Evolutionary conservation across 2,888 invertebrate species (phyloP), one percentile per base, ranked within the genome.

Genomic region (Xestobium rufovillosum): DNA sequence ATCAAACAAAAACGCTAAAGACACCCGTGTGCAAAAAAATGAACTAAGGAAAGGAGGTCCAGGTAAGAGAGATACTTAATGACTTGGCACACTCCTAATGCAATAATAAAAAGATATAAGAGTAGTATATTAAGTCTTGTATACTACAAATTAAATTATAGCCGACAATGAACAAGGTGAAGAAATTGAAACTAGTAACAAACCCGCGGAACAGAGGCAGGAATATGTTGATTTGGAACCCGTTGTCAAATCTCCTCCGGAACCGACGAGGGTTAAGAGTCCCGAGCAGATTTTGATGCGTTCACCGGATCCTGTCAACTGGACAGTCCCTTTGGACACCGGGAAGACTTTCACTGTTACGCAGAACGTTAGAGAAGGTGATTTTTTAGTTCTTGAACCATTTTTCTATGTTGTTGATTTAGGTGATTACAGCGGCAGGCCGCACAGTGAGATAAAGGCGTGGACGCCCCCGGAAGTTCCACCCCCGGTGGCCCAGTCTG

Each of bases 331-430:
- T 36, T 73, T 91, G 58, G 91, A 92, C 67, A 91, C 89, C 50
- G 89, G 90, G 54, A 90, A 89, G 72, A 89, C 88, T 26, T 90
- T 90, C 68, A 89, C 90, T 26, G 90, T 90, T 53, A 90, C 89
- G 43, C 90, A 90, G 70, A 90, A 89, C 69, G 87, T 90, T 55
- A 81, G 83, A 58, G 80, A 80, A 67, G 80, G 81, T 80, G 10
- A 28, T 6, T 28, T 10, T 28, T 10, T 28, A 10, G 6, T 10
- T 28, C 4, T 4, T 10, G 28, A 10, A 6, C 12, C 6, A 10
- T n/a, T 10, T 10, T 8, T 8, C 12, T 10, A 4, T 8, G 26
- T 36, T 17, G 12, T 40, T 35, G 38, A 34, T 50, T 41, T 53
- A 84, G 81, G 83, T 68, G 86, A 86, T 65, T 75, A 76, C 65